Conservation (phyloP, 2,888 invertebrate genomes). For the Acleris holmiana region DNA sequence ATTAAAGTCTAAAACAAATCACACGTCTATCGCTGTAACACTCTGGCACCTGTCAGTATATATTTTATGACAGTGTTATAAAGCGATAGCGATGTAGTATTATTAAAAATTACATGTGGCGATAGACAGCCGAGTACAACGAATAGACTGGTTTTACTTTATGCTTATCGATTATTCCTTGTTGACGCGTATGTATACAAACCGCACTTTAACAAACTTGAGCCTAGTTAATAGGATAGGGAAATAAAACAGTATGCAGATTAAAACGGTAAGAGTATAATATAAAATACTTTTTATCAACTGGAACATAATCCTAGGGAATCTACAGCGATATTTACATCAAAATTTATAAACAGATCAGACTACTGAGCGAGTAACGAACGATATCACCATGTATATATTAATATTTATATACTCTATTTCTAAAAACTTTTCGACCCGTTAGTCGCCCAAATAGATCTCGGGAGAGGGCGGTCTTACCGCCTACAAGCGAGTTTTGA, state of each 20-base stretch:
- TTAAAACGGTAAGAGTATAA: conserved; percentile 75
- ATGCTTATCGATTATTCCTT: no score
- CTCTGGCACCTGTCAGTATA: no score
- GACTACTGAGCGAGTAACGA: conserved; percentile 58
- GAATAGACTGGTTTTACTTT: no score
- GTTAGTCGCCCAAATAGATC: conserved; percentile 36
- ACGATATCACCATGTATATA: conserved; percentile 31
- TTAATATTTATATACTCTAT: conserved; percentile 31
- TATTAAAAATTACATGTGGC: no score
- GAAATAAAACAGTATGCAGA: conserved; percentile 55
- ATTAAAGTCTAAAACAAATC: no score
- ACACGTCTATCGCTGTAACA: no score
- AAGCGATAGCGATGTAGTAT: no score
- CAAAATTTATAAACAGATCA: conserved; percentile 67
- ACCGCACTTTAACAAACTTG: no score
- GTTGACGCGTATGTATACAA: no score
- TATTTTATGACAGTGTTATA: no score
- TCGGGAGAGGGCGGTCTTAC: conserved; percentile 19
- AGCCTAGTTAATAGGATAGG: conserved; percentile 38
- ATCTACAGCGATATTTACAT: conserved; percentile 79
- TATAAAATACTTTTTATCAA: conserved; percentile 83
- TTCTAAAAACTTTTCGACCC: conserved; percentile 15
- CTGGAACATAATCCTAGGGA: conserved; percentile 78
- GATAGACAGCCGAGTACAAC: no score
- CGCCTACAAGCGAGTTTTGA: conserved; percentile 21